Base-by-base conservation (phyloP, 2,888 invertebrate species). In the Orthosia incerta region DNA sequence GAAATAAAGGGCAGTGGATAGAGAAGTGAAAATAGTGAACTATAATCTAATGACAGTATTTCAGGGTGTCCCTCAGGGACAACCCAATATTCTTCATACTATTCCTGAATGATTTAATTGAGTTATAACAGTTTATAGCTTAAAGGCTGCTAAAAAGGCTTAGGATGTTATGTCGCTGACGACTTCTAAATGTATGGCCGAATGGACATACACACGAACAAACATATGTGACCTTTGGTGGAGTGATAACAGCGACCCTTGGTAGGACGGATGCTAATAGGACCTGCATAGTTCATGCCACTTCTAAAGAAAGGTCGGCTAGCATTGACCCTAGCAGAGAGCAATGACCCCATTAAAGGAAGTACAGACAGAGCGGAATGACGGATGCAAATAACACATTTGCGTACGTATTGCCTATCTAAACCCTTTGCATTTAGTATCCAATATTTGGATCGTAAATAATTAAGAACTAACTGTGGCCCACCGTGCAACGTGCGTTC, bases 191-290 rank as follows among this genome's bases (percentile, higher is more conserved):
- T 63, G 63, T 11, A 48, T 15, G 15, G 61, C 61, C 61, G 46
- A 23, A 26, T 62, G 16, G 61, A 3, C 61, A 62, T 31, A 31
- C 7, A 7, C 31, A 31, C 31, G 31, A 31, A 31, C 31, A 31
- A 31, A 31, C 31, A 31, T 31, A 31, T 60, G 18, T 55, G 55
- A 1, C 53, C 57, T 3, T 23, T 57, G n/a, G 26, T 57, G n/a
- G 57, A 31, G 11, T 23, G 23, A 31, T 31, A 5, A 48, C 23
- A 48, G 5, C 66, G 57, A 11, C 75, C 46, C 79, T 70, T 31
- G 84, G 76, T 39, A 83, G 51, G 13, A 85, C 87, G 13, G 87
- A 88, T 13, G 85, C 84, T 62, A 88, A 74, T 68, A 87, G 71
- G 20, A 85, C 82, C 57, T 80, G 82, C 57, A 68, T 31, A 31